A percentile compares a stretch with the other conserved stretches of the same genome.
phyloP scores from a whole-genome alignment of 2,888 invertebrate species.

The Cancer borealis region DNA sequence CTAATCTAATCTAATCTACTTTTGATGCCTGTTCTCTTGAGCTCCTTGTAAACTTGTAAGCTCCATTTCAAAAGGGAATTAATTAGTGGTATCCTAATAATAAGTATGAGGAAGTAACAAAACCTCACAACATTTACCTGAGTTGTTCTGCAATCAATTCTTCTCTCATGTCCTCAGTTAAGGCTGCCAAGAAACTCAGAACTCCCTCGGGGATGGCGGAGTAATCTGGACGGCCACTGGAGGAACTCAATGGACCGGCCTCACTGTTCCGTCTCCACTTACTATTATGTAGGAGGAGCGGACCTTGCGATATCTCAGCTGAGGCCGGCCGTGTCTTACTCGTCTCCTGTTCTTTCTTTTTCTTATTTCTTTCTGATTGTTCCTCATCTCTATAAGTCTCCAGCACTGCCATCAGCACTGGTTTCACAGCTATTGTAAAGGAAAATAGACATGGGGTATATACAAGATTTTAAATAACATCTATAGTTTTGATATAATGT shows the following conservation, averaged over 20 bases:
- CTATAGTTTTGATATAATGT: too few relatives aligned
- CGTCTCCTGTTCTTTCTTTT: slow-evolving; percentile 78
- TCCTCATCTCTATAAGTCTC: slow-evolving; percentile 85
- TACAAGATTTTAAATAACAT: background rate
- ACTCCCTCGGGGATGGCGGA: slow-evolving; percentile 87
- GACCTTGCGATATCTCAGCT: slow-evolving; percentile 56
- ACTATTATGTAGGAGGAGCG: slow-evolving; percentile 62
- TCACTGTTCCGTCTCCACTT: slow-evolving; percentile 49
- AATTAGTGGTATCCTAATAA: background rate
- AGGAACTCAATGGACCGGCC: slow-evolving; percentile 73
- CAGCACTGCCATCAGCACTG: slow-evolving; percentile 82
- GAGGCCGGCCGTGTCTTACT: slow-evolving; percentile 60
- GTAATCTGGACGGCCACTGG: slow-evolving; percentile 77
- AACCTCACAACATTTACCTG: slow-evolving; percentile 58
- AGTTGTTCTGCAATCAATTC: slow-evolving; percentile 92
- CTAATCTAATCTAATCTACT: too few relatives aligned
- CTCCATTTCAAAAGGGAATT: background rate
- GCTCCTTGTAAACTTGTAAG: too few relatives aligned
- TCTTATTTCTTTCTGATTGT: slow-evolving; percentile 83
- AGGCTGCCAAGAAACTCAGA: slow-evolving; percentile 92
- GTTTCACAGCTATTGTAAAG: slow-evolving; percentile 79
- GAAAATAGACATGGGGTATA: background rate
- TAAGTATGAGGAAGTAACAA: background rate
- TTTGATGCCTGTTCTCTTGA: too few relatives aligned
- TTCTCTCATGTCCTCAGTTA: slow-evolving; percentile 92